phyloP scores from a whole-genome alignment of 2,888 invertebrate genomes.

The Pachliopta kotzebuea region DNA sequence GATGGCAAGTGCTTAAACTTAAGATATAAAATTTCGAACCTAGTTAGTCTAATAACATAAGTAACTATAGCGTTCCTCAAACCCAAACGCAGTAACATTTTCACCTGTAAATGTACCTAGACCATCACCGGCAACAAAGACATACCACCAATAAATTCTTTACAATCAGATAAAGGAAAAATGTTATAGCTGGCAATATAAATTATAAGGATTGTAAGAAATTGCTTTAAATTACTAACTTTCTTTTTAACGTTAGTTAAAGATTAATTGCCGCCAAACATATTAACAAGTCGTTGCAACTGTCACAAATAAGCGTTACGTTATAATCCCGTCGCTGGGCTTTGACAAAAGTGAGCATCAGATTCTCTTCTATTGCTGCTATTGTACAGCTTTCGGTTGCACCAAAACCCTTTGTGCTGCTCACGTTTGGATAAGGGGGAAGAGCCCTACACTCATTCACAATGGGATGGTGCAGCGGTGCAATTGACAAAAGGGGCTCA shows the following conservation, averaged over 20 bases:
- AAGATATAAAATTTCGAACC: no score
- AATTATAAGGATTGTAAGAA: no score
- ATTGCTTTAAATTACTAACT: no score
- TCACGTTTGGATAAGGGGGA: slow-evolving; percentile 59
- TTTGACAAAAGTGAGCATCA: slow-evolving; percentile 42
- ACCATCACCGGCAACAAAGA: no score
- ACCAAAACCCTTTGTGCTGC: slow-evolving; percentile 61
- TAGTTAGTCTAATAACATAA: no score
- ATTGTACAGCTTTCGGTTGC: slow-evolving; percentile 45
- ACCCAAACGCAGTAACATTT: no score
- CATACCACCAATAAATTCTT: no score
- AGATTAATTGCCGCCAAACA: slow-evolving; percentile 1
- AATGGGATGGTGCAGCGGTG: slow-evolving; percentile 43
- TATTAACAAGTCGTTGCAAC: slow-evolving; percentile 8
- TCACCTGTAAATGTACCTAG: no score
- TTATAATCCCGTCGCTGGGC: slow-evolving; percentile 50
- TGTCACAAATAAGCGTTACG: slow-evolving; percentile 40
- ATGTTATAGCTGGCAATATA: no score
- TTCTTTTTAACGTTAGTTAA: neutral
- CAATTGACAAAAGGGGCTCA: slow-evolving; percentile 40
- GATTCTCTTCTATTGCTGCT: slow-evolving; percentile 53
- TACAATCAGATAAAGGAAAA: no score
- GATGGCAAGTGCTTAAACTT: no score
- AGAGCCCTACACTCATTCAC: slow-evolving; percentile 50
- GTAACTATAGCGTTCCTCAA: no score